Evolutionary conservation across 2,113 vertebrate genomes (phyloP).

Genomic region (Erythrocercus mccallii): DNA sequence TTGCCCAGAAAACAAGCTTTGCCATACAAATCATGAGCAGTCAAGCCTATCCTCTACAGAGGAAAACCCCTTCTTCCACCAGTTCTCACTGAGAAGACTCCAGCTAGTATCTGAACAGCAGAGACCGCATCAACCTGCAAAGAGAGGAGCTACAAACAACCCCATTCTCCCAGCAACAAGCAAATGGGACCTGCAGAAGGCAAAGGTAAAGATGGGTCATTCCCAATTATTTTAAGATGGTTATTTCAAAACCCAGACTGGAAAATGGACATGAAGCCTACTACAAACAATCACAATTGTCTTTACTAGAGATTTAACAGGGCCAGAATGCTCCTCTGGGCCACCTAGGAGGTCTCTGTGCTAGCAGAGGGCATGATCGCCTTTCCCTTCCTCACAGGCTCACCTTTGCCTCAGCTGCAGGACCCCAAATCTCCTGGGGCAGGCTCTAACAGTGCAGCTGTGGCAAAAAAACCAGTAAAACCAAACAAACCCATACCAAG

Average conservation of each 20-base stretch:
- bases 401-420: not conserved
- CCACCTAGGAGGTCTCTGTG: not conserved
- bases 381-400: not conserved
- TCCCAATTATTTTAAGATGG: not conserved
- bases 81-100: not conserved
- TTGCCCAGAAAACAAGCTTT: slow-evolving; percentile 8
- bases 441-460: not conserved
- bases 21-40: not conserved
- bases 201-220: not conserved
- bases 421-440: not conserved
- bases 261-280: not conserved
- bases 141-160: not conserved
- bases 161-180: not conserved
- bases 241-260: not conserved
- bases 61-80: not conserved
- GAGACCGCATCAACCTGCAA: not conserved
- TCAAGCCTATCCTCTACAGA: not conserved
- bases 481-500: not conserved
- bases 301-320: not conserved
- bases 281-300: not conserved
- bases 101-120: not conserved
- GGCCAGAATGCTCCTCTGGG: not conserved
- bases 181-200: not conserved
- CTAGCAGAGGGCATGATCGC: not conserved
- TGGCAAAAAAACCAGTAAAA: not conserved